These are phyloP conservation scores for Hofmannophila pseudospretella DNA, from an alignment of 2,888 invertebrate species.

Conservation along the genomic window DNA sequence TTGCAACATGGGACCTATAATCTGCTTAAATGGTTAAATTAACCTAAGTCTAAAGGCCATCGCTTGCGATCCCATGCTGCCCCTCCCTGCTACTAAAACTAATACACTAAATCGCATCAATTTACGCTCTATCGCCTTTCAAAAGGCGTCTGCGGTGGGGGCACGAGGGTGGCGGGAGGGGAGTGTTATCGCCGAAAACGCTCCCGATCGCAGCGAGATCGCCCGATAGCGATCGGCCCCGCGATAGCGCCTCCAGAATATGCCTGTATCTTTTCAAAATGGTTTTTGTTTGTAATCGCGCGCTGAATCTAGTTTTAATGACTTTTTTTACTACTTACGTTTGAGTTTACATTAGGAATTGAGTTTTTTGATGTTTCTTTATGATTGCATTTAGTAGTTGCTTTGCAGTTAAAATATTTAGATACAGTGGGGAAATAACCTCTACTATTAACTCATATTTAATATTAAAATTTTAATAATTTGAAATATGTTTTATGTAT, in stretches of 20 bases:
- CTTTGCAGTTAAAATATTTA: no score
- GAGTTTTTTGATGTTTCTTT: no score
- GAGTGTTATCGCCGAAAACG: constrained; percentile 56
- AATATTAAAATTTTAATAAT: no score
- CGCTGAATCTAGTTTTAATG: constrained; percentile 52
- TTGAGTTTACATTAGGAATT: no score
- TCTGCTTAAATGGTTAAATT: no score
- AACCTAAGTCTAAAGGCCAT: no score
- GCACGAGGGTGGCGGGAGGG: constrained; percentile 19
- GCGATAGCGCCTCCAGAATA: constrained; percentile 42
- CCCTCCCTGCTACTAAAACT: no score
- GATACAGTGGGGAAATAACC: no score
- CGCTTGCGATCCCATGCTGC: no score
- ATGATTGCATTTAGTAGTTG: no score
- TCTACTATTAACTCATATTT: no score
- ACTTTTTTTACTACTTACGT: constrained; percentile 28
- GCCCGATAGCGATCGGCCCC: constrained; percentile 37
- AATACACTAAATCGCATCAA: constrained; percentile 7
- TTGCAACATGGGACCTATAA: background rate
- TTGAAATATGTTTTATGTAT: no score
- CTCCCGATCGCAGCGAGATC: constrained; percentile 44
- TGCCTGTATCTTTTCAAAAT: constrained; percentile 58
- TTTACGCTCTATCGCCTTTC: constrained; percentile 27
- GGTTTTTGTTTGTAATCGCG: constrained; percentile 51
- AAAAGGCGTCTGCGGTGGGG: constrained; percentile 25